Conservation (phyloP, 2,113 vertebrate genomes). For the Urocolius indicus region DNA sequence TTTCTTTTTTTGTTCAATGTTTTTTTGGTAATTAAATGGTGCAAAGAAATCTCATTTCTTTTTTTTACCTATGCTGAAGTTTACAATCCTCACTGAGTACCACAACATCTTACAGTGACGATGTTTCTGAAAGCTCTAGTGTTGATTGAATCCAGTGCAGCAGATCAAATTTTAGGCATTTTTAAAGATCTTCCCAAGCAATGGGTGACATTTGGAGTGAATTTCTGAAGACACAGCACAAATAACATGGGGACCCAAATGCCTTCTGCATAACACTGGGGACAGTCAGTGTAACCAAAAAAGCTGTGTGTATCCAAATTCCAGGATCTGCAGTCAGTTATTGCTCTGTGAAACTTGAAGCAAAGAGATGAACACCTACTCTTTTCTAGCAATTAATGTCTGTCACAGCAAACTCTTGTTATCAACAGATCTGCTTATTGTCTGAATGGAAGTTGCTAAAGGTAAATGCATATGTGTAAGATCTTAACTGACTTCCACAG, state of each 20-base stretch:
- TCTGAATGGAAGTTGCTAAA: background rate
- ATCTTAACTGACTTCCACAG: background rate
- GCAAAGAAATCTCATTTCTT: background rate
- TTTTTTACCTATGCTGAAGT: background rate
- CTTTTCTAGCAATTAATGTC: background rate
- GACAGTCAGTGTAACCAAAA: background rate
- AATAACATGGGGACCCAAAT: background rate
- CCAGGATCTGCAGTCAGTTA: background rate
- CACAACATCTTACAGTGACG: background rate
- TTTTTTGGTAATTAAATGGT: background rate
- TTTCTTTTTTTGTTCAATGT: background rate
- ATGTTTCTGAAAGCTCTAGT: background rate
- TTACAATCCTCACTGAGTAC: background rate
- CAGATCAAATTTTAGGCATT: background rate
- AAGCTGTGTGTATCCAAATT: background rate
- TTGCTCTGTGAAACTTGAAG: background rate
- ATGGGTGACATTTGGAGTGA: background rate
- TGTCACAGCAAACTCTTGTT: background rate
- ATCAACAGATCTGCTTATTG: background rate
- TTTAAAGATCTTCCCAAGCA: background rate
- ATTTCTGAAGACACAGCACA: background rate
- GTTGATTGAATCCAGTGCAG: background rate
- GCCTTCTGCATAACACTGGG: background rate
- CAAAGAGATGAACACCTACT: background rate
- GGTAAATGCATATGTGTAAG: background rate